Conservation (phyloP, 2,888 invertebrate species). For the Drosophila rellima region DNA sequence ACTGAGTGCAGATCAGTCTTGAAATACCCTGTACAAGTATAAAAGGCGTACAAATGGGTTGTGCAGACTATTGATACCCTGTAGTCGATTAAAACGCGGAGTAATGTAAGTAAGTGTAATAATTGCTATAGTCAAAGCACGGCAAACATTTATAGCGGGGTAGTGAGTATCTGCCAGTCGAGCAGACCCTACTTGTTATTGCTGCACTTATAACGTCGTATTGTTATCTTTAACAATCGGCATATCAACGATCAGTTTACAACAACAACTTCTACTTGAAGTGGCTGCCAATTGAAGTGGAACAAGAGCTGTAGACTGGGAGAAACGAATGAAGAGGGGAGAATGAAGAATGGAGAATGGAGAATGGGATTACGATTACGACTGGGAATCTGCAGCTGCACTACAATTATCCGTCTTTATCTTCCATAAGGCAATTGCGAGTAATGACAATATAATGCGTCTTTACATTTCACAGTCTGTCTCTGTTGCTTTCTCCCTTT, state of each 20-base stretch:
- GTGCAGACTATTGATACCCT: too few species aligned
- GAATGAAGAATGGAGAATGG: background rate
- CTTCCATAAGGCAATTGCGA: constrained; percentile 36
- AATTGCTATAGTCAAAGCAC: too few species aligned
- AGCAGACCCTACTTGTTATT: background rate
- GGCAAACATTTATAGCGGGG: too few species aligned
- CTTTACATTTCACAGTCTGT: constrained; percentile 11
- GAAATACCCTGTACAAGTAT: too few species aligned
- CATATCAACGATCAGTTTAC: constrained; percentile 55
- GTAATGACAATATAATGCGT: constrained; percentile 48
- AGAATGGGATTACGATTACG: background rate
- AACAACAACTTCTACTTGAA: constrained; percentile 24
- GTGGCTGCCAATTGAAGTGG: constrained; percentile 51
- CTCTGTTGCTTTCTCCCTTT: background rate
- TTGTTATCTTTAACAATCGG: constrained; percentile 47
- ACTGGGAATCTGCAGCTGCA: background rate
- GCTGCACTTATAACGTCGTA: constrained; percentile 5
- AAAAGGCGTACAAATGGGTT: too few species aligned
- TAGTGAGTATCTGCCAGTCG: background rate
- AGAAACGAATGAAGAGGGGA: too few species aligned
- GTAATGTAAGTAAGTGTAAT: too few species aligned
- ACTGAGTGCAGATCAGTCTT: too few species aligned
- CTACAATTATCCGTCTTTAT: constrained; percentile 44
- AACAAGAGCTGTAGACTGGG: constrained; percentile 17
- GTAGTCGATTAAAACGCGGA: too few species aligned